phyloP scores from a whole-genome alignment of 2,888 invertebrate species.

The Lycia hirtaria region DNA sequence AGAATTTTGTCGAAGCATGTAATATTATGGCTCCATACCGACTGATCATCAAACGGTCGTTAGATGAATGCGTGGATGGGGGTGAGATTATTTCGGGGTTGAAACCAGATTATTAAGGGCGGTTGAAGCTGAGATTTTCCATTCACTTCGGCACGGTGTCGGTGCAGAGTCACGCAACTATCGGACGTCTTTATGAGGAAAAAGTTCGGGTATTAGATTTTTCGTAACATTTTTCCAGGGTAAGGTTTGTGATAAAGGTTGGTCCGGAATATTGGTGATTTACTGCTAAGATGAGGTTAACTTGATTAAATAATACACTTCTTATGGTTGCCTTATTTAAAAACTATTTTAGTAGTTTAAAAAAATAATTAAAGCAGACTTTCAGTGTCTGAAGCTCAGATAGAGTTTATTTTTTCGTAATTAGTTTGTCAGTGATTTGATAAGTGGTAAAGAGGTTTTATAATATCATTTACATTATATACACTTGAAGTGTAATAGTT shows the following conservation, averaged over 20 bases:
- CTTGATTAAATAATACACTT: conserved; percentile 3
- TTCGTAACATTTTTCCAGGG: conserved; percentile 20
- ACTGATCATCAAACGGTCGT: conserved; percentile 42
- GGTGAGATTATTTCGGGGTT: conserved; percentile 41
- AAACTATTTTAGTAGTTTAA: background rate
- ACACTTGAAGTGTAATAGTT: too few species aligned
- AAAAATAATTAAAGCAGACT: background rate
- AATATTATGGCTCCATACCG: conserved; percentile 33
- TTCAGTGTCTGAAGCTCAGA: too few species aligned
- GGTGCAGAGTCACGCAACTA: conserved; percentile 41
- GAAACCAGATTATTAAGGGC: conserved; percentile 4
- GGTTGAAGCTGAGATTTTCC: conserved; percentile 40
- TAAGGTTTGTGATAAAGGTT: conserved; percentile 19
- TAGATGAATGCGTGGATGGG: conserved; percentile 39
- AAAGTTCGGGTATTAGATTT: conserved; percentile 17
- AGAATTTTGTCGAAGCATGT: background rate
- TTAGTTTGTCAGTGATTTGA: too few species aligned
- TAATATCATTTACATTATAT: too few species aligned
- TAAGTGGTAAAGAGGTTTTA: too few species aligned
- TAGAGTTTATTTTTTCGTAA: too few species aligned
- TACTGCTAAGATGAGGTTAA: conserved; percentile 7
- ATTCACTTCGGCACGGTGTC: conserved; percentile 45
- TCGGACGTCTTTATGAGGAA: conserved; percentile 26
- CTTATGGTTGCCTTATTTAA: background rate
- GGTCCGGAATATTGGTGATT: conserved; percentile 9